phyloP scores from a whole-genome alignment of 2,113 vertebrate genomes.

The Vireo altiloquus region DNA sequence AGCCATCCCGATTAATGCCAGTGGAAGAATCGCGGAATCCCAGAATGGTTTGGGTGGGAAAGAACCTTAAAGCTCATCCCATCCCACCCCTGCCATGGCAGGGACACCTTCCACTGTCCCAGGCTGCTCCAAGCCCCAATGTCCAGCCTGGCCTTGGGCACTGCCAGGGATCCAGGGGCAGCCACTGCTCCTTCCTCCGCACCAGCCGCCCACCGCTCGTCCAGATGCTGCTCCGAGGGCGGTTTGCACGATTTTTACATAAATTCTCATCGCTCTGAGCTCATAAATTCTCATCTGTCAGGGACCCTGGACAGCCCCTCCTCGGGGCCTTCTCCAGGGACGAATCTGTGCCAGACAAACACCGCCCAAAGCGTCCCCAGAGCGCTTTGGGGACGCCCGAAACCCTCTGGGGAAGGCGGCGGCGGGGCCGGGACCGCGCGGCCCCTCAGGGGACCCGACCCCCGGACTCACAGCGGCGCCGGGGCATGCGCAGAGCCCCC shows the following conservation, averaged over 20 bases:
- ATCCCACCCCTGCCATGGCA: neutral
- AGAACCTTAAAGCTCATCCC: accelerated
- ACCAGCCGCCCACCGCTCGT: neutral
- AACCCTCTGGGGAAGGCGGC: neutral
- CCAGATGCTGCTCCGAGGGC: neutral
- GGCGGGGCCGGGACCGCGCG: neutral
- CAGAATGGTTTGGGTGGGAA: neutral
- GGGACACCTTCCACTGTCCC: neutral
- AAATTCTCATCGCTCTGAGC: neutral
- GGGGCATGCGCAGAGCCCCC: neutral
- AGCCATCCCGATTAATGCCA: neutral
- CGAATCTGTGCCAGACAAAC: neutral
- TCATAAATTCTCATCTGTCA: neutral
- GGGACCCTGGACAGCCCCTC: neutral
- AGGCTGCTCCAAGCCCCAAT: neutral
- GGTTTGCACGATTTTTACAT: neutral
- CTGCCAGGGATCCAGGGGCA: neutral
- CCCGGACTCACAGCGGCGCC: neutral
- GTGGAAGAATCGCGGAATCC: neutral
- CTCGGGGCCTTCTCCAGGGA: neutral
- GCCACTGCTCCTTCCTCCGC: neutral
- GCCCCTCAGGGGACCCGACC: neutral
- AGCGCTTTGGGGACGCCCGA: neutral
- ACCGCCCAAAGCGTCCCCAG: accelerated
- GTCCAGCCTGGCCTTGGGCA: accelerated